A percentile compares a stretch with the other conserved stretches of the same genome.
phyloP scores from a whole-genome alignment of 1,140 invertebrate genomes.

The Drosophila orosa region DNA sequence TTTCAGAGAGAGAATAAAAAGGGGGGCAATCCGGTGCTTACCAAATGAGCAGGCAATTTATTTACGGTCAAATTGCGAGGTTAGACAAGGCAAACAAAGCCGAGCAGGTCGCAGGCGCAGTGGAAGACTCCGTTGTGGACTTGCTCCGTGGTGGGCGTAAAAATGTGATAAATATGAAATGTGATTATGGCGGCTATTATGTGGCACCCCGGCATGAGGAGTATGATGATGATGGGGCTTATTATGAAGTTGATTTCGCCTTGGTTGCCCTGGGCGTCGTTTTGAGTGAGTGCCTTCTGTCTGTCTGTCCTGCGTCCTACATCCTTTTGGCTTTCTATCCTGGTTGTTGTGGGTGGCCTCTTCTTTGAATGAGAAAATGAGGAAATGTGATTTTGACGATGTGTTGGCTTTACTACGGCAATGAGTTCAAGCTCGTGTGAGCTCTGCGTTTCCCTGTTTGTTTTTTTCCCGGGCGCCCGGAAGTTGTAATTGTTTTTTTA shows the following conservation, averaged over 20 bases:
- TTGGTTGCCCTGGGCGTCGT: conserved; percentile 72
- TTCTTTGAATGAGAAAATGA: conserved; percentile 49
- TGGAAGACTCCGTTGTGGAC: conserved; percentile 10
- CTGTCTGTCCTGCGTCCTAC: conserved; percentile 9
- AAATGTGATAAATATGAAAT: conserved; percentile 84
- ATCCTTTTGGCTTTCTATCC: conserved; percentile 1
- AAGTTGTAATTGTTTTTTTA: conserved; percentile 81
- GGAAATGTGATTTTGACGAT: conserved; percentile 83
- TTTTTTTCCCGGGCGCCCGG: conserved; percentile 39
- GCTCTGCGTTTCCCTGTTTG: conserved; percentile 6
- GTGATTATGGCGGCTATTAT: conserved; percentile 82
- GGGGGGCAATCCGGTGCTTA: conserved; percentile 39
- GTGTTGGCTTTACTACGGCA: conserved; percentile 76
- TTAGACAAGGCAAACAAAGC: conserved; percentile 76
- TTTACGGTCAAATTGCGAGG: conserved; percentile 82
- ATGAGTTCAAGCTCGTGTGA: conserved; percentile 27
- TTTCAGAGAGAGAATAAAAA: conserved; percentile 20
- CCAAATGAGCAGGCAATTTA: conserved; percentile 82
- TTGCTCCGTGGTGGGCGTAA: conserved; percentile 66
- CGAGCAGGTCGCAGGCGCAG: conserved; percentile 41
- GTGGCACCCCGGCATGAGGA: conserved; percentile 36
- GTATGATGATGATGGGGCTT: conserved; percentile 68
- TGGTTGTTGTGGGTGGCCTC: conserved; percentile 1
- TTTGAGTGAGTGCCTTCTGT: conserved; percentile 70
- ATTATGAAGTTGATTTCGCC: conserved; percentile 72